Evolutionary conservation across 92 coral and sea anemone species (phyloP).

Genomic region (Epizoanthus fatuus): DNA sequence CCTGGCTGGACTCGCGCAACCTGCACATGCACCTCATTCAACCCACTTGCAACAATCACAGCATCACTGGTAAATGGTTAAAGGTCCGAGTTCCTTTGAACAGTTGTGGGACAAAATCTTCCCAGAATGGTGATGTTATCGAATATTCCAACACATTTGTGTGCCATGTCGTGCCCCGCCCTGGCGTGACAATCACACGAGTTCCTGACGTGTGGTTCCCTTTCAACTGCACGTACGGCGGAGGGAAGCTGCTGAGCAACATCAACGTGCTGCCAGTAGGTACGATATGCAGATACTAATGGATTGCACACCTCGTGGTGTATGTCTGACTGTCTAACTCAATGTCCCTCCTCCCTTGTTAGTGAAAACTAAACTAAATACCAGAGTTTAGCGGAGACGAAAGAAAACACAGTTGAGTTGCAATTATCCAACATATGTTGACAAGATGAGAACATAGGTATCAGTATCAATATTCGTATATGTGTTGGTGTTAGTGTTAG

Average conservation of each 20-base stretch:
- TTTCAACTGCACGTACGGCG: conserved; percentile 60
- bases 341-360: too few species aligned
- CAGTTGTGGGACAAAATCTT: conserved; percentile 67
- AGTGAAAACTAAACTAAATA: too few species aligned
- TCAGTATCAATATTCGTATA: too few species aligned
- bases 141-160: conserved; percentile 47
- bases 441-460: too few species aligned
- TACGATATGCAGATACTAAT: conserved; percentile 10
- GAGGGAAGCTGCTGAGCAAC: conserved; percentile 58
- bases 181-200: conserved; percentile 40
- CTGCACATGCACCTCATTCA: conserved; percentile 67
- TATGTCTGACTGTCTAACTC: too few species aligned
- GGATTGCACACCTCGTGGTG: background rate
- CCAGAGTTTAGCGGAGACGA: too few species aligned
- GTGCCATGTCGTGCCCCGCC: conserved; percentile 44
- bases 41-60: conserved; percentile 64
- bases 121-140: conserved; percentile 35
- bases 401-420: too few species aligned
- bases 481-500: too few species aligned
- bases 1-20: conserved; percentile 73
- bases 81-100: conserved; percentile 64
- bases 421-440: too few species aligned
- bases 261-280: conserved; percentile 20
- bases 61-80: conserved; percentile 54
- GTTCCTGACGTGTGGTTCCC: conserved; percentile 74